Percentiles rank a stretch among this genome's conserved stretches.
Conservation (phyloP, 2,113 vertebrate genomes). For the Forbesichthys papilliferus region DNA sequence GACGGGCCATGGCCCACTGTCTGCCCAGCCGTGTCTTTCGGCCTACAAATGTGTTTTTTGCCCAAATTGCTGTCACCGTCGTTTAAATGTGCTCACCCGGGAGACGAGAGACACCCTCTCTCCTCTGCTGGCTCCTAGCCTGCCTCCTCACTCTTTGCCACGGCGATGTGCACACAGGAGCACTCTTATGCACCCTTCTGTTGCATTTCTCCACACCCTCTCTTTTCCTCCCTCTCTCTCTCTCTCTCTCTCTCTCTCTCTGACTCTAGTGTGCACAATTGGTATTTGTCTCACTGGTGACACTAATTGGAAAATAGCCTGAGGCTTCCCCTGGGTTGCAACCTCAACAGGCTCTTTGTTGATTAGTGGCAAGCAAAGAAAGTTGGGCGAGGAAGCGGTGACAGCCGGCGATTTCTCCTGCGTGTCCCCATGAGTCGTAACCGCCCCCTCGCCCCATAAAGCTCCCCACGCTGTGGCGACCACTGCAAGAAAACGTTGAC, state of each 20-base stretch:
- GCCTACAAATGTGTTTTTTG: constrained; percentile 63
- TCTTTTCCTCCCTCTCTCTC: background rate
- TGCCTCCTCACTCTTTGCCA: constrained; percentile 22
- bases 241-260: constrained; percentile 34
- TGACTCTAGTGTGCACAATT: constrained; percentile 53
- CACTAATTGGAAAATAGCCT: constrained; percentile 80
- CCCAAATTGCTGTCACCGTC: constrained; percentile 76
- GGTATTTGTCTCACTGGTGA: constrained; percentile 74
- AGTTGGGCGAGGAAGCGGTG: constrained; percentile 49
- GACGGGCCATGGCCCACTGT: constrained; percentile 45
- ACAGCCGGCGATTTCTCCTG: constrained; percentile 33
- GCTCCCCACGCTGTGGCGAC: background rate
- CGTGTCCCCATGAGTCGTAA: constrained; percentile 25
- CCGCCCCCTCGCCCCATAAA: background rate
- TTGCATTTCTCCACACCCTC: background rate
- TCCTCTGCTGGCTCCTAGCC: background rate
- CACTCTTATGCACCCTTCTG: background rate
- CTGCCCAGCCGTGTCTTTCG: constrained; percentile 55
- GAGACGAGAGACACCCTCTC: constrained; percentile 41
- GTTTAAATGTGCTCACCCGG: constrained; percentile 67
- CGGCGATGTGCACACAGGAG: constrained; percentile 37
- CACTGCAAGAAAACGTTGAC: constrained; percentile 1
- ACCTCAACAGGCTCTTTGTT: constrained; percentile 70
- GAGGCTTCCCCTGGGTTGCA: constrained; percentile 69
- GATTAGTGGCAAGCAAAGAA: constrained; percentile 76